Evolutionary conservation across 2,797 vertebrate species (phyloP), one percentile per base, ranked within the genome.

Genomic region (Pyrocephalus nanus): DNA sequence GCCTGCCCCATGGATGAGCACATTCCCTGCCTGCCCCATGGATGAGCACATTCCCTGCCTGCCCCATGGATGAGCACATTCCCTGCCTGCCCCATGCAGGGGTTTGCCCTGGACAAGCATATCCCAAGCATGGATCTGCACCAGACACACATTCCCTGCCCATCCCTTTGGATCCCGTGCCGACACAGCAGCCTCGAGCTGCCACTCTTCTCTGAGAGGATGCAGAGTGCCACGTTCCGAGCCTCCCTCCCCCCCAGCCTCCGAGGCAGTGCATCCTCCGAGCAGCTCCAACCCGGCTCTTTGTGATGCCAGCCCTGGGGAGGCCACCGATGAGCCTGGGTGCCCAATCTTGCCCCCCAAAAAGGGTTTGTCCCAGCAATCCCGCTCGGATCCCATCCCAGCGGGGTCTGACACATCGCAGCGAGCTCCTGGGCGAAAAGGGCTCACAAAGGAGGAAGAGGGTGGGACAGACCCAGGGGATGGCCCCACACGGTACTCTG

Each of bases 171-270:
- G 30, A 61, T 58, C 27, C 72, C 0, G 0, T 11, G 53, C 19
- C 0, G 0, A 40, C 72, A 51, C 65, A 71, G n/a, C 38, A 45
- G 45, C 58, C 71, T 23, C 65, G 65, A 71, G 73, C 29, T 34
- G 38, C 43, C 57, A 4, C 57, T 38, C 3, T 16, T 38, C 47
- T 71, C 81, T 25, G 25, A 21, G 23, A 36, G 14, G 70, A 16
- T 19, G 12, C 54, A 21, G 21, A 17, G 38, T 21, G n/a, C 22
- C 86, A 43, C 0, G 0, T 54, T 12, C 30, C 32, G n/a, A 17
- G 30, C 32, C 60, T 62, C 23, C 60, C 36, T 1, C 40, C 40
- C 29, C 8, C 32, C 58, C 25, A 17, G 2, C 64, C 53, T 67
- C 34, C 26, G 26, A n/a, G 38, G 73, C 65, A 77, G 45, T 7